Evolutionary conservation across 2,888 invertebrate genomes (phyloP), one percentile per base, ranked within the genome.

Genomic region (Drosophila emarginata): DNA sequence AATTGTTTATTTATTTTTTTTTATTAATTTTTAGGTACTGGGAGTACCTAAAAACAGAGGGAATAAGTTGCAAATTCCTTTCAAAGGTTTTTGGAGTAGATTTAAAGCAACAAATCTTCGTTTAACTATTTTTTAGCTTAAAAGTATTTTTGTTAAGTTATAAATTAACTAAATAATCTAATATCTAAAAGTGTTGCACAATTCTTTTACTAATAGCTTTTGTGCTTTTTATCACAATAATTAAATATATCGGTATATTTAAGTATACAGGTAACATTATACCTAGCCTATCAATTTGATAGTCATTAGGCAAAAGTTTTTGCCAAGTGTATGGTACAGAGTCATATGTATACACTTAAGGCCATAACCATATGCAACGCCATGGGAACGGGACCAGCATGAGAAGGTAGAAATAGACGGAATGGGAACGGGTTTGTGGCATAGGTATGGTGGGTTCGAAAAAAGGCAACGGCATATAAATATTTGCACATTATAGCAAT

Each of bases 401-500:
- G 37, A 21, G n/a, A 37, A n/a, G 11, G n/a, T 6, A 57, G 26
- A 9, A 37, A 39, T 23, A n/a, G 14, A 21, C 9, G 32, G 23
- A 32, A 23, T 50, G 51, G n/a, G 18, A 21, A 15, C 28, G 37
- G 40, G 26, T 32, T 21, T 40, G n/a, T 1, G 45, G 45, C 2
- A 15, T 15, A 21, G 21, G 45, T 11, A 14, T 3, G 45, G 45
- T 18, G 9, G 53, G 54, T 59, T 56, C 58, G 40, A 58, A 69
- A 61, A 61, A 45, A 45, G 45, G 45, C 45, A 45, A 45, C 45
- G 45, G 64, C 77, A 70, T 87, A 87, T 84, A 82, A 82, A 82
- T 83, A 84, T 83, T 81, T 83, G 85, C 71, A 84, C 76, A 83
- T 84, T 87, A 81, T 79, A 77, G 85, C 71, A 71, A 78, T 60